Evolutionary conservation across 92 coral and sea anemone species (phyloP).

Genomic region (Pocillopora grandis): DNA sequence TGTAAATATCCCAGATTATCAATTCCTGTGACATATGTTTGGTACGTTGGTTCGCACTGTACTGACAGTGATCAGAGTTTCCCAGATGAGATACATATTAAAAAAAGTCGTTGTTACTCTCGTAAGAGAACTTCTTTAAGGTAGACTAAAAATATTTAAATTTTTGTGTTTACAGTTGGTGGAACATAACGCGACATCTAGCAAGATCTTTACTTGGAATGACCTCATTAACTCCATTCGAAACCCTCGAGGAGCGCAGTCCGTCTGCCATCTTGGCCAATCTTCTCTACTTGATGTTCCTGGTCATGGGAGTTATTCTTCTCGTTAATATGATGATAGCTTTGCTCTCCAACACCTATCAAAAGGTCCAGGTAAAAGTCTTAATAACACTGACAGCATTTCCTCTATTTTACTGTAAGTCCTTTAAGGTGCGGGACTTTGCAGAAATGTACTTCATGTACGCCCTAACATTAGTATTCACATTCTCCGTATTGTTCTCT

Average conservation of each 20-base stretch:
- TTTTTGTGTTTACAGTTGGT: conserved; percentile 30
- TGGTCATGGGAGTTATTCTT: conserved; percentile 35
- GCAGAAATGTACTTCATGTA: no score
- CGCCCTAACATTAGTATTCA: no score
- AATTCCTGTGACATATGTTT: no score
- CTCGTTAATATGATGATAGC: conserved; percentile 46
- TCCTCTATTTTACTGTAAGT: not conserved
- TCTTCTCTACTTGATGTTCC: conserved; percentile 20
- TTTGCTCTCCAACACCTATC: conserved; percentile 46
- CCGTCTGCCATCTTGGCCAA: conserved; percentile 14
- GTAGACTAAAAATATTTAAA: not conserved
- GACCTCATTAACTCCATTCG: not conserved
- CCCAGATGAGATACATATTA: no score
- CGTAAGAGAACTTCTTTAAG: not conserved
- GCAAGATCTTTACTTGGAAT: conserved; percentile 38
- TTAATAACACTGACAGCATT: not conserved
- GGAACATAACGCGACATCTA: conserved; percentile 17
- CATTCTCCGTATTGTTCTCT: no score
- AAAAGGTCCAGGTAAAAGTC: conserved; percentile 34
- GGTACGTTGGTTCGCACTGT: no score
- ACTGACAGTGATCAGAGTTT: no score
- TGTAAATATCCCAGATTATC: no score
- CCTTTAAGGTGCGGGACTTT: not conserved
- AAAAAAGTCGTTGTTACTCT: no score
- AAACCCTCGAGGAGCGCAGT: not conserved